phyloP scores from a whole-genome alignment of 23 tunicate genomes.

The Ascidia mentula region DNA sequence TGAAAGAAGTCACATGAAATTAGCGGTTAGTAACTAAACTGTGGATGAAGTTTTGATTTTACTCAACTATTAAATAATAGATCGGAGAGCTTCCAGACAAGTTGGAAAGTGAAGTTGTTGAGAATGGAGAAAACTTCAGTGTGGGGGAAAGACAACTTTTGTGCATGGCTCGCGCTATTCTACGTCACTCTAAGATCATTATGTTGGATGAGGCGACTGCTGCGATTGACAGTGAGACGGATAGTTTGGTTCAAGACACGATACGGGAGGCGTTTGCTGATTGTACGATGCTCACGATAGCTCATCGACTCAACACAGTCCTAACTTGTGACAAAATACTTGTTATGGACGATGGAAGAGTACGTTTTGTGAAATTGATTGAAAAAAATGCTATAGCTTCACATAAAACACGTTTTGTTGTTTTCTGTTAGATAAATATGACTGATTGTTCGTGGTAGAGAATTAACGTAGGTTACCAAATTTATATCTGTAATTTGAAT shows the following conservation, averaged over 20 bases:
- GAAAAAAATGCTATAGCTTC: too few species aligned
- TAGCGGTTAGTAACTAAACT: constrained; percentile 26
- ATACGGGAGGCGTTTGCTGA: constrained; percentile 88
- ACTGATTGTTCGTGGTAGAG: too few species aligned
- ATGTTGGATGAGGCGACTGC: constrained; percentile 97
- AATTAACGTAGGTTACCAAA: too few species aligned
- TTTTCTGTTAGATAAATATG: too few species aligned
- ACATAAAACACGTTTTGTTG: too few species aligned
- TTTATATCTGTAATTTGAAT: too few species aligned
- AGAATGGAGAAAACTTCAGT: constrained; percentile 94
- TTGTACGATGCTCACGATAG: constrained; percentile 94
- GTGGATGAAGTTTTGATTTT: not conserved
- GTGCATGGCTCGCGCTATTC: constrained; percentile 90
- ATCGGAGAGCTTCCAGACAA: constrained; percentile 56
- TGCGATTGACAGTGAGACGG: constrained; percentile 92
- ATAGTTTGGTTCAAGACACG: constrained; percentile 84
- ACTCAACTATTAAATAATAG: not conserved
- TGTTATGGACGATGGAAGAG: constrained; percentile 92
- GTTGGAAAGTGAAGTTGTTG: constrained; percentile 78
- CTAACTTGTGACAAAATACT: constrained; percentile 80
- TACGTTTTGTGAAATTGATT: too few species aligned
- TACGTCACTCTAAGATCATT: constrained; percentile 80
- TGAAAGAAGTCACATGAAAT: constrained; percentile 83
- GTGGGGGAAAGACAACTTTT: constrained; percentile 90
- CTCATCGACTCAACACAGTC: constrained; percentile 92